Percentiles rank a stretch among this genome's conserved stretches.
Evolutionary conservation across 2,113 vertebrate genomes (phyloP).

Genomic region (Myocastor coypus): DNA sequence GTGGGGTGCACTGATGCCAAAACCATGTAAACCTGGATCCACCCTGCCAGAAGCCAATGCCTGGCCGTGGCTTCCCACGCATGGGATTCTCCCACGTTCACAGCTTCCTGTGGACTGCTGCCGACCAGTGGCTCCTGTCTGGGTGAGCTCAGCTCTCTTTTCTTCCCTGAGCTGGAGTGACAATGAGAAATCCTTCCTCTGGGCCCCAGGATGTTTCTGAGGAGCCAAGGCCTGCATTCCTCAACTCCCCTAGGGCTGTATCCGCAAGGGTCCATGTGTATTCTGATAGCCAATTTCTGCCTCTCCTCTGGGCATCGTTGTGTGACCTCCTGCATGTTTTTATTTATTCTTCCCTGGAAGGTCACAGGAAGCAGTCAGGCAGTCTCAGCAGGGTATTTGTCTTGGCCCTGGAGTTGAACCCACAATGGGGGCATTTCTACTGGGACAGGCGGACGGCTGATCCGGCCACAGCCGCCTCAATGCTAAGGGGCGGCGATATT

Average conservation of each 20-base stretch:
- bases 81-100: background rate
- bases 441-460: constrained; percentile 49
- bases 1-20: background rate
- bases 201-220: background rate
- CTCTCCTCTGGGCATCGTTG: constrained; percentile 52
- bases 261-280: background rate
- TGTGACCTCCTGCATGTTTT: constrained; percentile 27
- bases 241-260: background rate
- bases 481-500: background rate
- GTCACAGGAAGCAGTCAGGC: constrained; percentile 39
- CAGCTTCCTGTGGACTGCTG: background rate
- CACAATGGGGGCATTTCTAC: constrained; percentile 63
- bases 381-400: constrained; percentile 58
- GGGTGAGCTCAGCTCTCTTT: background rate
- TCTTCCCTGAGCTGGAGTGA: constrained; percentile 55
- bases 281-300: background rate
- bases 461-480: background rate
- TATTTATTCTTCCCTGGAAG: constrained; percentile 61
- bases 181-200: background rate
- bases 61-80: fast-evolving
- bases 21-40: too few relatives aligned
- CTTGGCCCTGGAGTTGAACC: constrained; percentile 52
- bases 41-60: background rate
- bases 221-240: constrained; percentile 55
- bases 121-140: background rate